Conservation (phyloP, 2,888 invertebrate genomes). For the Seladonia tumulorum region DNA sequence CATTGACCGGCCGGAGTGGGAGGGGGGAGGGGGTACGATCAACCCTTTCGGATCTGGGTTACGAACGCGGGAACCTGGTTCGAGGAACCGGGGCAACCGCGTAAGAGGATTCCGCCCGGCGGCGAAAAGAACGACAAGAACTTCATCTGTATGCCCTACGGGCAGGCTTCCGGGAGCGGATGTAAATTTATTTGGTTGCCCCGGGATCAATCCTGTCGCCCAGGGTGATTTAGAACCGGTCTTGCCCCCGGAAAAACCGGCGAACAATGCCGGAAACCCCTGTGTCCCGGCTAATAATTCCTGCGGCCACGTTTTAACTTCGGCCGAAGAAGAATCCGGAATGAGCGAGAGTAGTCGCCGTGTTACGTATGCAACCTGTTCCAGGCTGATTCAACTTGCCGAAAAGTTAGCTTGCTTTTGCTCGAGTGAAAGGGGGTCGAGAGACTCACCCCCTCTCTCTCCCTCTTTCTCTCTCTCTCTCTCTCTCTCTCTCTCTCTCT, state of each 20-base stretch:
- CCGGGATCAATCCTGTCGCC: background rate
- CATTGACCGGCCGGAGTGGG: background rate
- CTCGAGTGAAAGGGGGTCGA: constrained; percentile 32
- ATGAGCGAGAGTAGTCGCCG: constrained; percentile 47
- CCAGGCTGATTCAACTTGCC: constrained; percentile 63
- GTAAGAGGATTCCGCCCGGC: background rate
- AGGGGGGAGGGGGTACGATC: too few species aligned
- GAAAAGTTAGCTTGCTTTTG: constrained; percentile 58
- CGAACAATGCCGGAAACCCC: background rate
- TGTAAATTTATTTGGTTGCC: constrained; percentile 5
- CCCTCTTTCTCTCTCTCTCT: background rate
- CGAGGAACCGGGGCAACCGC: background rate
- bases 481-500: background rate
- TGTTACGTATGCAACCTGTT: constrained; percentile 61
- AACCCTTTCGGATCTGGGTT: background rate
- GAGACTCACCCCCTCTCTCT: background rate
- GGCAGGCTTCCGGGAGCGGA: background rate
- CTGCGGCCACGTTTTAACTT: constrained; percentile 27
- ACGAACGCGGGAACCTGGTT: background rate
- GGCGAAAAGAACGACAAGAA: background rate
- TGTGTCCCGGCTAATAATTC: constrained; percentile 14
- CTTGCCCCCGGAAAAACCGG: background rate
- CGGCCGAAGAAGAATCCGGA: constrained; percentile 47
- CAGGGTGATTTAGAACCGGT: background rate
- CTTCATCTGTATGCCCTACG: background rate